Conservation (phyloP, 2,113 vertebrate species). For the Microcebus ravelobensis region DNA sequence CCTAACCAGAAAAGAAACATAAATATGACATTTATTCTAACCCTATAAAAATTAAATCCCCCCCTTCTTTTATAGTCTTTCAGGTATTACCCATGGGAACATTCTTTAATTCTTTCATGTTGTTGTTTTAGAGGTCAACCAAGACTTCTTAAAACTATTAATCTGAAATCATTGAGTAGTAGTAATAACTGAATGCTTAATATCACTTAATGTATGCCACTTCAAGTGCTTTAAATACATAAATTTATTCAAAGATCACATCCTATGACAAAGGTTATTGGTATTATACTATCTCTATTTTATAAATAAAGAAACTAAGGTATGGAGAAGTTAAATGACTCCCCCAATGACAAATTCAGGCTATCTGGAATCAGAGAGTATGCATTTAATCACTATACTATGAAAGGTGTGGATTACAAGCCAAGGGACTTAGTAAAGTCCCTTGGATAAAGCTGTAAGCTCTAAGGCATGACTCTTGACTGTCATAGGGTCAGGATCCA, state of each 20-base stretch:
- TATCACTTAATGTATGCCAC: not conserved
- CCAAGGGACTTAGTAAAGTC: not conserved
- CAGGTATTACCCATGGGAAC: not conserved
- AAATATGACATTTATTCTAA: not conserved
- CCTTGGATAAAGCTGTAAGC: not conserved
- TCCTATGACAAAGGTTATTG: not conserved
- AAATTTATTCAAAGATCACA: not conserved
- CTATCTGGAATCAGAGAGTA: not conserved
- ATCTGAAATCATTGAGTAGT: not conserved
- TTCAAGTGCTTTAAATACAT: not conserved
- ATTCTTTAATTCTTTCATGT: not conserved
- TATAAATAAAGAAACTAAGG: not conserved
- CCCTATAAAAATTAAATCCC: not conserved
- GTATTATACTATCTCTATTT: not conserved
- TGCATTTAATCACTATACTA: not conserved
- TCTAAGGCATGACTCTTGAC: not conserved
- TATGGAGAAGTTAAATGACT: not conserved
- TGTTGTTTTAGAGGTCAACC: not conserved
- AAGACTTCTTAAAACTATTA: not conserved
- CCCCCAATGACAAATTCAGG: not conserved
- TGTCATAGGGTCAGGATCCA: not conserved
- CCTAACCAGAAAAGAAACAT: not conserved
- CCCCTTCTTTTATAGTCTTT: slow-evolving; percentile 1
- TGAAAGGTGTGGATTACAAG: not conserved
- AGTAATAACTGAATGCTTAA: not conserved